These are phyloP conservation scores for Pseudoips prasinana DNA, from an alignment of 2,888 invertebrate species.

Conservation along the genomic window DNA sequence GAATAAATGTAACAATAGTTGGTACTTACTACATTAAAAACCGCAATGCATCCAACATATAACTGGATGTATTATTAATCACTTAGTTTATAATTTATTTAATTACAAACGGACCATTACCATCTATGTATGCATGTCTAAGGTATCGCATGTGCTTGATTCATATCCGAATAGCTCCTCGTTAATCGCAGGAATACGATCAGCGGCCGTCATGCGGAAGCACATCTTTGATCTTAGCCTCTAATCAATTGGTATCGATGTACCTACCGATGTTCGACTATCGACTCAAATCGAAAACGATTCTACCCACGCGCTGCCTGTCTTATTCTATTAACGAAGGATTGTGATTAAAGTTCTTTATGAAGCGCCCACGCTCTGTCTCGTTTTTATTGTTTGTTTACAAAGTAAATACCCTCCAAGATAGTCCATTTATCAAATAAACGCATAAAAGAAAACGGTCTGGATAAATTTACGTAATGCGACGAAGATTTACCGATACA, in stretches of 20 bases:
- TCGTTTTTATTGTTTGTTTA: slow-evolving; percentile 34
- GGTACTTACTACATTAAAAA: no score
- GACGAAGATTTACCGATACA: neutral
- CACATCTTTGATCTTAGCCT: slow-evolving; percentile 65
- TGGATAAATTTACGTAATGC: slow-evolving; percentile 6
- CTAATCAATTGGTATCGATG: slow-evolving; percentile 68
- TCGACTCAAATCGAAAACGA: slow-evolving; percentile 55
- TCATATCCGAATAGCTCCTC: slow-evolving; percentile 39
- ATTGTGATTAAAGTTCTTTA: slow-evolving; percentile 47
- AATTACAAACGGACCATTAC: no score
- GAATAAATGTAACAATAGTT: no score
- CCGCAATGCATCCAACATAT: no score
- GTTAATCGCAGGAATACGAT: slow-evolving; percentile 49
- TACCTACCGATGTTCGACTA: slow-evolving; percentile 53
- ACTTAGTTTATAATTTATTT: no score
- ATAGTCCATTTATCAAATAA: slow-evolving; percentile 15
- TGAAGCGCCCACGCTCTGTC: slow-evolving; percentile 40
- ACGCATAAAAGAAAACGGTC: slow-evolving; percentile 7
- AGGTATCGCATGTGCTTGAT: slow-evolving; percentile 16
- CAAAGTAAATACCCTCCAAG: slow-evolving; percentile 9
- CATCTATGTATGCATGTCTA: no score
- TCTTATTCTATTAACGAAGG: slow-evolving; percentile 51
- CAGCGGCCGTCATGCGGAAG: slow-evolving; percentile 62
- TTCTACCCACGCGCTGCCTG: slow-evolving; percentile 56
- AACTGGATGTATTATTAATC: no score